A percentile compares a stretch with the other conserved stretches of the same genome.
Conservation (phyloP, 2,113 vertebrate genomes). For the Vulpes ferrilata region DNA sequence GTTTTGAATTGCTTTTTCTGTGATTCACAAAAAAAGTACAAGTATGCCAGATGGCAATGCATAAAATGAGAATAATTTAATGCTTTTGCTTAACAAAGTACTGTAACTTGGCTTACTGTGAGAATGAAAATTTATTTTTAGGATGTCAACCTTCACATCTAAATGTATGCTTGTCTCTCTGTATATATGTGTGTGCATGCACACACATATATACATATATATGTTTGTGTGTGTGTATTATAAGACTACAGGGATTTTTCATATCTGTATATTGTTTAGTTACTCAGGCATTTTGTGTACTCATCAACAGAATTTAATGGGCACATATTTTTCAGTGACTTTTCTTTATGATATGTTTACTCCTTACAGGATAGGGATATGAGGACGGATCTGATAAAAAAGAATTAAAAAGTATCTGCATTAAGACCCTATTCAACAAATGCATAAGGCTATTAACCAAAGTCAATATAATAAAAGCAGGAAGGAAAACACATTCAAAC, state of each 20-base stretch:
- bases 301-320: neutral
- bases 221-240: neutral
- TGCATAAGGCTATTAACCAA: neutral
- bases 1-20: conserved; percentile 69
- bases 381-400: neutral
- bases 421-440: conserved; percentile 16
- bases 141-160: conserved; percentile 42
- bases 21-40: conserved; percentile 74
- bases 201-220: neutral
- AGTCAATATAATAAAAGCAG: neutral
- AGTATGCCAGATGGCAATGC: conserved; percentile 69
- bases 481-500: neutral
- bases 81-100: conserved; percentile 73
- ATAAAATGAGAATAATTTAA: conserved; percentile 69
- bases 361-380: neutral
- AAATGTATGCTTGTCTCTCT: neutral
- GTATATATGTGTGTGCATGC: no score
- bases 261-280: neutral
- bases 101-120: conserved; percentile 66
- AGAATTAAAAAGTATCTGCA: neutral
- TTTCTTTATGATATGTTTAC: conserved; percentile 1
- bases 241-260: neutral
- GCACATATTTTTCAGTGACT: neutral
- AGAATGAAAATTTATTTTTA: conserved; percentile 64
- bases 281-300: neutral